These are phyloP conservation scores for Cataglyphis livida DNA, from an alignment of 2,888 invertebrate genomes.

Conservation along the genomic window DNA sequence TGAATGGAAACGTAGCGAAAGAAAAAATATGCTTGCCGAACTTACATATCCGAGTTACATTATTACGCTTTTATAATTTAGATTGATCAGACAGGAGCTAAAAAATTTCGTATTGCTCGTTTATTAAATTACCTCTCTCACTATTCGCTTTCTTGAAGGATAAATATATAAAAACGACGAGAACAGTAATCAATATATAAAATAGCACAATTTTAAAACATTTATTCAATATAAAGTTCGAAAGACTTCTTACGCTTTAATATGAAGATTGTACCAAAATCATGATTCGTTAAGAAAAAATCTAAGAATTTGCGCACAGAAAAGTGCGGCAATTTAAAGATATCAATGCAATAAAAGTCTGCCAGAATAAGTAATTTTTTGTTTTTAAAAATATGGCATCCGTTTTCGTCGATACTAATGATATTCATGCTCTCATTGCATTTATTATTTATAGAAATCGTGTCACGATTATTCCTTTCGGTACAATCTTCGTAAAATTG, in stretches of 20 bases:
- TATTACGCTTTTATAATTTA: constrained; percentile 61
- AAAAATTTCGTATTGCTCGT: constrained; percentile 44
- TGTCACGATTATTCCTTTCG: not conserved
- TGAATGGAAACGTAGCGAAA: constrained; percentile 14
- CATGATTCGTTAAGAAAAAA: not conserved
- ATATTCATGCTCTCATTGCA: not conserved
- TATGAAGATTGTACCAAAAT: constrained; percentile 20
- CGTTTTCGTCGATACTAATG: not conserved
- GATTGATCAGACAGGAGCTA: constrained; percentile 56
- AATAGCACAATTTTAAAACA: constrained; percentile 20
- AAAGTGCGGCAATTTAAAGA: not conserved
- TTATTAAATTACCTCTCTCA: constrained; percentile 23
- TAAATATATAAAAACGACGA: constrained; percentile 9
- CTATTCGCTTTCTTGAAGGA: constrained; percentile 26
- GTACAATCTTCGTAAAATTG: constrained; percentile 14
- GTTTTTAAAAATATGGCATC: not conserved
- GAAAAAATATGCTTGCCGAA: constrained; percentile 43
- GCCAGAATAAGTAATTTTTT: not conserved
- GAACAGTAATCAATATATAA: constrained; percentile 15
- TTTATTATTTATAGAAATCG: not conserved
- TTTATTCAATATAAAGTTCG: constrained; percentile 4
- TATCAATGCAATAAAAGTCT: not conserved
- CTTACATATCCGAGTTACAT: constrained; percentile 62
- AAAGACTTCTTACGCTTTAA: not conserved
- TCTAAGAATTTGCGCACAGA: not conserved